Evolutionary conservation across 1,140 invertebrate species (phyloP), one percentile per base, ranked within the genome.

Genomic region (Copidosoma floridanum): DNA sequence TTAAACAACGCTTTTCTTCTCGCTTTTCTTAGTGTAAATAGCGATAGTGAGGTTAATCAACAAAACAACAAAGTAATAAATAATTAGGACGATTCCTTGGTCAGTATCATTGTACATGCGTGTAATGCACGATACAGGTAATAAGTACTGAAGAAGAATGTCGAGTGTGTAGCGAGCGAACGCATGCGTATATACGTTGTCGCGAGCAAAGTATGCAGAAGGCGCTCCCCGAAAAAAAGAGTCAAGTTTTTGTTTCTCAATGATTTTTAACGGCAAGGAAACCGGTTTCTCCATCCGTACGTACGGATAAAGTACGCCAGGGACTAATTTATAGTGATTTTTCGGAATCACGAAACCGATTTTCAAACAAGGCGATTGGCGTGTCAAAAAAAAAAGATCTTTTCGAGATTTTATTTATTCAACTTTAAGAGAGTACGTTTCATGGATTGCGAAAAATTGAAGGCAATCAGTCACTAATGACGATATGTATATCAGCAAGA

Each of bases 251-350:
- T 24, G n/a, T 47, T 47, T 10, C 11, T 26, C 6, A 14, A 47
- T 8, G 3, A 10, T 26, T 47, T 47, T 26, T 47, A n/a, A n/a
- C n/a, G n/a, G n/a, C n/a, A n/a, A n/a, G 23, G 4, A 52, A 52
- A 52, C 50, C 50, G 35, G 50, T 52, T 40, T 38, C 14, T 32
- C 35, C n/a, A 35, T 10, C 14, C 12, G 35, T n/a, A 23, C 23
- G 29, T 32, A 12, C 24, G 23, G 5, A 26, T 47, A 10, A 40
- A 40, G 23, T 40, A 24, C 29, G n/a, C n/a, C 18, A 41, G 32
- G 40, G 26, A n/a, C 43, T 54, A 54, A 54, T 54, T 54, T 54
- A 54, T 54, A 54, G 40, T 43, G 43, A 54, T 54, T 54, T 37
- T 54, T 29, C n/a, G 38, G 8, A 43, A 54, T 54, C 38, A 21